phyloP scores from a whole-genome alignment of 2,888 invertebrate species.

The Didymodactylos carnosus region DNA sequence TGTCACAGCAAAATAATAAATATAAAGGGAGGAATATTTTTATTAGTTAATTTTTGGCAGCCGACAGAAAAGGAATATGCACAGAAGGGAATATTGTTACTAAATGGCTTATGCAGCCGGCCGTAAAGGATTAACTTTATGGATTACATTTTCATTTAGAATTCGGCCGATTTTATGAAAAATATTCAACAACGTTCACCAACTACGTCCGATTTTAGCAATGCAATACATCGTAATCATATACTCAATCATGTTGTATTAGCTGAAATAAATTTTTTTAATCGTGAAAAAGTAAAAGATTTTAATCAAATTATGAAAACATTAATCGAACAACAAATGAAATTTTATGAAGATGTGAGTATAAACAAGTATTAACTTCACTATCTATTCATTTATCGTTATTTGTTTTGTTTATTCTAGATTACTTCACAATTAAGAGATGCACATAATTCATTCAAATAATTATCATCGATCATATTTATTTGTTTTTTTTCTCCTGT shows the following conservation, averaged over 20 bases:
- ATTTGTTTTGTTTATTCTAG: not conserved
- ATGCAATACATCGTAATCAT: not conserved
- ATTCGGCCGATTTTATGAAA: not conserved
- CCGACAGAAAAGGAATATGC: too few species aligned
- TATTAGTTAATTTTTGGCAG: too few species aligned
- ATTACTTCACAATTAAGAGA: not conserved
- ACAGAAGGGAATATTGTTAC: too few species aligned
- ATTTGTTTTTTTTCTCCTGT: too few species aligned
- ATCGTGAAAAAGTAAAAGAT: constrained; percentile 12
- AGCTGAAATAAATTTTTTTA: constrained; percentile 13
- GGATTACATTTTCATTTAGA: not conserved
- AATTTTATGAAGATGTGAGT: not conserved
- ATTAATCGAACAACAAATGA: constrained; percentile 9
- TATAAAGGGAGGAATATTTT: too few species aligned
- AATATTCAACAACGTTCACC: not conserved
- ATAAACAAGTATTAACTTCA: not conserved
- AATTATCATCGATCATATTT: too few species aligned
- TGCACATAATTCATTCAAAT: not conserved
- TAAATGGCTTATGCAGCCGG: too few species aligned
- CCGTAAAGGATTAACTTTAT: too few species aligned
- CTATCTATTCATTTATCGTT: not conserved
- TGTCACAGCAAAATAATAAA: too few species aligned
- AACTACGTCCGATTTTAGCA: not conserved
- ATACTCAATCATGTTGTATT: constrained; percentile 8
- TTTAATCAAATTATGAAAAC: constrained; percentile 5